Evolutionary conservation across 2,888 invertebrate species (phyloP).

Genomic region (Lysandra bellargus): DNA sequence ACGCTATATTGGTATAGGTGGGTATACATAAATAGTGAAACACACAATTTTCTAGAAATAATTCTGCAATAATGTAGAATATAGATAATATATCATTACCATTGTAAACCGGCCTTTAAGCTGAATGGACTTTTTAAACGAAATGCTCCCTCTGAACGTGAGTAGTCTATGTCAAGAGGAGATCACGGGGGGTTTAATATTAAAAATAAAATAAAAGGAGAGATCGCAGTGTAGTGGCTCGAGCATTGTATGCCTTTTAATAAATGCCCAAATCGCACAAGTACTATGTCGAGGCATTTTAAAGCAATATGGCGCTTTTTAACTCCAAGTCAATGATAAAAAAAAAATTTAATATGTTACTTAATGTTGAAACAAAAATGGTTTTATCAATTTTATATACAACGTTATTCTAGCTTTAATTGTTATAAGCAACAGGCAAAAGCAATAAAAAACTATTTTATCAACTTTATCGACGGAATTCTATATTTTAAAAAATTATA

Average conservation of each 20-base stretch:
- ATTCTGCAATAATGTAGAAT: no score
- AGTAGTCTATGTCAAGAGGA: conserved; percentile 48
- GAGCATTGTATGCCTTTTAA: conserved; percentile 75
- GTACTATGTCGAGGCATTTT: conserved; percentile 53
- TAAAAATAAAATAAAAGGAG: conserved; percentile 75
- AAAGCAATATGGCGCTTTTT: conserved; percentile 44
- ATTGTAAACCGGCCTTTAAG: background rate
- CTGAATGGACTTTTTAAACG: background rate
- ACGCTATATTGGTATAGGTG: no score
- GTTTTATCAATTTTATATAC: background rate
- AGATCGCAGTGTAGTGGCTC: conserved; percentile 66
- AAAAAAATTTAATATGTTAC: no score
- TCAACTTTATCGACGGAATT: background rate
- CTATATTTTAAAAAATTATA: conserved; percentile 19
- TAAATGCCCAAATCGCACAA: conserved; percentile 73
- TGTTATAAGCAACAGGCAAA: background rate
- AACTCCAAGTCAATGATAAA: background rate
- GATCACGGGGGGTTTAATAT: conserved; percentile 72
- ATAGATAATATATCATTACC: no score
- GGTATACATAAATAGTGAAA: no score
- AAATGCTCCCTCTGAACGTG: conserved; percentile 13
- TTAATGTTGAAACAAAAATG: no score
- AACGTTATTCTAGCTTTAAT: background rate
- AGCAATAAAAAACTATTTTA: no score
- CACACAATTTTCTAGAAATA: no score